These are phyloP conservation scores for Heterotilapia buettikoferi DNA, from an alignment of 2,113 vertebrate species.

Conservation along the genomic window DNA sequence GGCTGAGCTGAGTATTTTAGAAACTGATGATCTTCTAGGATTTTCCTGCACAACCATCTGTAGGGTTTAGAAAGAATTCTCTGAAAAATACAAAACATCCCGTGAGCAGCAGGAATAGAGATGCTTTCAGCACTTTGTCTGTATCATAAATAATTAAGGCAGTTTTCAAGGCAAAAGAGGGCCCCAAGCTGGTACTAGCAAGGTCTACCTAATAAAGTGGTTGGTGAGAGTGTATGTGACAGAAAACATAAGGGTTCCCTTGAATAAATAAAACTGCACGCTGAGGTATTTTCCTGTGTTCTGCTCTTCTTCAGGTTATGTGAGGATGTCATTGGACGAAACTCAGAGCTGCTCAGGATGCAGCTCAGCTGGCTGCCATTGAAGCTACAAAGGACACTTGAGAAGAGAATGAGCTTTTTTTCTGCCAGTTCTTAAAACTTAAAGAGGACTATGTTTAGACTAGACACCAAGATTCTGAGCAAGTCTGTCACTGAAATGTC, in stretches of 20 bases:
- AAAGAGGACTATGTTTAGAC: slow-evolving; percentile 21
- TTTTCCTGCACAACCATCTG: background rate
- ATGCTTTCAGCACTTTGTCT: background rate
- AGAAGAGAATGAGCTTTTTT: slow-evolving; percentile 85
- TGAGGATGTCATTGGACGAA: slow-evolving; percentile 84
- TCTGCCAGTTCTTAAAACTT: slow-evolving; percentile 22
- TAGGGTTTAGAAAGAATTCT: background rate
- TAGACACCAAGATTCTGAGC: background rate
- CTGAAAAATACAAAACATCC: background rate
- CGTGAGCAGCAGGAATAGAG: rapidly evolving
- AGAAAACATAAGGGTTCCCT: background rate
- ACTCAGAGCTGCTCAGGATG: slow-evolving; percentile 64
- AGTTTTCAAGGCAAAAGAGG: background rate
- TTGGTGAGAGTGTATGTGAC: background rate
- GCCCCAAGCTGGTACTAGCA: background rate
- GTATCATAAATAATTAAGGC: background rate
- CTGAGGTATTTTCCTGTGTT: background rate
- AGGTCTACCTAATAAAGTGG: background rate
- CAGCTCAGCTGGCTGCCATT: slow-evolving; percentile 78
- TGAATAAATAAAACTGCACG: background rate
- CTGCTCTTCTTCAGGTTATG: slow-evolving; percentile 71
- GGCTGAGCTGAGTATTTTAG: background rate
- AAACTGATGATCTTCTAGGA: background rate
- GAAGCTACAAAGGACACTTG: slow-evolving; percentile 74
- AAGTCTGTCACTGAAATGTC: background rate